These are phyloP conservation scores for Leucophenga montana DNA, from an alignment of 2,888 invertebrate species.

Conservation along the genomic window DNA sequence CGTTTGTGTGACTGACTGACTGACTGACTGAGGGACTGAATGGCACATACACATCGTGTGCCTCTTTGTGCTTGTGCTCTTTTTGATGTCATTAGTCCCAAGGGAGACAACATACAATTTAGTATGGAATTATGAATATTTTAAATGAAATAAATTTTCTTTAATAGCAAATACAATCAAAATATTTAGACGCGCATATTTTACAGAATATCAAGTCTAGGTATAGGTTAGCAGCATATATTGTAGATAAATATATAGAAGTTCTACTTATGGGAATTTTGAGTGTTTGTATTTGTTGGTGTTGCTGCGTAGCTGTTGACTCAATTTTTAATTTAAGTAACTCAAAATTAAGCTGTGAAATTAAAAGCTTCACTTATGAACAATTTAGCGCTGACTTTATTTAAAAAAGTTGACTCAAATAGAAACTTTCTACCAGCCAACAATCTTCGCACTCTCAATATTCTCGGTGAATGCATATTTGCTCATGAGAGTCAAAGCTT, in stretches of 20 bases:
- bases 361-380: too few species aligned
- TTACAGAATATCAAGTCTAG: not conserved
- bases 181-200: conserved; percentile 21
- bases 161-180: conserved; percentile 26
- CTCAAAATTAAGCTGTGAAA: too few species aligned
- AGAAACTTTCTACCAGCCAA: too few species aligned
- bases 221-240: not conserved
- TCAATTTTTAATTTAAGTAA: too few species aligned
- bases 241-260: not conserved
- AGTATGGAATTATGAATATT: conserved; percentile 31
- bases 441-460: too few species aligned
- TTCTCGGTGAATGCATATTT: too few species aligned
- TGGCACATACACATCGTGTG: conserved; percentile 2
- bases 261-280: conserved; percentile 3
- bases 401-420: too few species aligned
- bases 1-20: conserved; percentile 7
- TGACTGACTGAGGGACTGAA: not conserved
- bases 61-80: conserved; percentile 5
- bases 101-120: conserved; percentile 56
- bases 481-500: too few species aligned
- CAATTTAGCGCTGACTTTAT: too few species aligned
- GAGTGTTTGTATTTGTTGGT: too few species aligned
- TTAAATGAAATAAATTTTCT: conserved; percentile 23
- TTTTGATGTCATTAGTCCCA: conserved; percentile 55
- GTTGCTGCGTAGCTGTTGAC: too few species aligned